phyloP scores from a whole-genome alignment of 2,797 vertebrate species.

The Crenichthys baileyi region DNA sequence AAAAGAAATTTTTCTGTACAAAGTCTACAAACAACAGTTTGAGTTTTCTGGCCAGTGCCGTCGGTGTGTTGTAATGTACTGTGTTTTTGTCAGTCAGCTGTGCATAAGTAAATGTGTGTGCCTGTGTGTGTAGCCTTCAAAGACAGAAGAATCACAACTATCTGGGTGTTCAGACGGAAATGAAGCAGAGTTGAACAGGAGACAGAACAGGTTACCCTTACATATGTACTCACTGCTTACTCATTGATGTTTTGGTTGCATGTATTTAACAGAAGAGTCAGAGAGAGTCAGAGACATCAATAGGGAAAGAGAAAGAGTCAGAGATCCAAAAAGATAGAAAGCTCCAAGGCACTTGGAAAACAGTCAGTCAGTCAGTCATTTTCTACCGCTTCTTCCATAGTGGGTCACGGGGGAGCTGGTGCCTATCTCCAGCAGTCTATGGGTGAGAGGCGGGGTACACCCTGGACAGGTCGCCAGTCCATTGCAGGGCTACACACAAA shows the following conservation, averaged over 20 bases:
- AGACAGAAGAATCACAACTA: slow-evolving; percentile 87
- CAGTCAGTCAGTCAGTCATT: too few relatives aligned
- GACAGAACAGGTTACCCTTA: not conserved
- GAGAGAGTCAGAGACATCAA: slow-evolving; percentile 12
- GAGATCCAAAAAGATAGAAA: slow-evolving; percentile 45
- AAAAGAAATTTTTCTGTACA: slow-evolving; percentile 96
- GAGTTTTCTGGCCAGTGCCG: slow-evolving; percentile 82
- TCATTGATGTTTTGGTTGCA: slow-evolving; percentile 8
- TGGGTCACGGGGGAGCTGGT: too few relatives aligned
- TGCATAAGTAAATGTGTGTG: slow-evolving; percentile 20
- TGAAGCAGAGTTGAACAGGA: slow-evolving; percentile 65
- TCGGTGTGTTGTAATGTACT: slow-evolving; percentile 50
- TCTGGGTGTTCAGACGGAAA: slow-evolving; percentile 79
- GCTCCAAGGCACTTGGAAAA: slow-evolving; percentile 98
- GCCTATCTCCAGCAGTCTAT: too few relatives aligned
- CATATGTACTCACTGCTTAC: slow-evolving; percentile 8
- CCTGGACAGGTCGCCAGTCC: too few relatives aligned
- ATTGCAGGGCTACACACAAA: too few relatives aligned
- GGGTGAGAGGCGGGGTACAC: too few relatives aligned
- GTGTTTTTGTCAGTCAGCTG: slow-evolving; percentile 24
- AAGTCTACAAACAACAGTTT: slow-evolving; percentile 98
- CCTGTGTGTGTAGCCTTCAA: slow-evolving; percentile 26
- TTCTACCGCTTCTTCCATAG: too few relatives aligned
- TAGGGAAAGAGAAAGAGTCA: slow-evolving; percentile 26
- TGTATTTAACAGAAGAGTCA: slow-evolving; percentile 8